Conservation (phyloP, 1,140 invertebrate species). For the Pseudomyrmex concolor region DNA sequence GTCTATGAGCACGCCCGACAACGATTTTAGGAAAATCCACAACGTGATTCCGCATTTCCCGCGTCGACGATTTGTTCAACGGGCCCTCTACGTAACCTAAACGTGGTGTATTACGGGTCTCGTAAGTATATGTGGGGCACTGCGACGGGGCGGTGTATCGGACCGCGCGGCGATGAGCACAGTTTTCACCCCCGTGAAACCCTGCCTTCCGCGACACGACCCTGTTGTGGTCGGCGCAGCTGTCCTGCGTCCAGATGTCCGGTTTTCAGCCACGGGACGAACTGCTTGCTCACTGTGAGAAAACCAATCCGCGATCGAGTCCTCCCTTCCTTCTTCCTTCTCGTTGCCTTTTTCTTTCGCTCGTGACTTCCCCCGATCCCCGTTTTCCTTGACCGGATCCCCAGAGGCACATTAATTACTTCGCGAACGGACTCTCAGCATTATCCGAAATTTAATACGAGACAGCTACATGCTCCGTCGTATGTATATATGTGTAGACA, state of each 20-base stretch:
- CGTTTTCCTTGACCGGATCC: conserved; percentile 64
- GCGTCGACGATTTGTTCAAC: conserved; percentile 46
- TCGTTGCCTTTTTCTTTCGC: conserved; percentile 68
- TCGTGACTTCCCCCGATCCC: conserved; percentile 42
- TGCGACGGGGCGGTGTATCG: conserved; percentile 39
- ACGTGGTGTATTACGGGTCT: not conserved
- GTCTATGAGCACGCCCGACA: conserved; percentile 22
- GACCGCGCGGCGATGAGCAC: conserved; percentile 9
- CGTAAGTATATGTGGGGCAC: conserved; percentile 12
- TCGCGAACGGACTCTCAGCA: conserved; percentile 71
- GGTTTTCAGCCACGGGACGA: conserved; percentile 71
- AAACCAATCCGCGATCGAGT: conserved; percentile 75
- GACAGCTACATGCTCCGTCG: conserved; percentile 55
- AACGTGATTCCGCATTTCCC: conserved; percentile 41
- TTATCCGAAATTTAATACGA: conserved; percentile 80
- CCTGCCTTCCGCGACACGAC: conserved; percentile 57
- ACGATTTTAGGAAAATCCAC: conserved; percentile 37
- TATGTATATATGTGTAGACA: not conserved
- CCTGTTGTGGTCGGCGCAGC: conserved; percentile 72
- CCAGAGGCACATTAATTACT: conserved; percentile 80
- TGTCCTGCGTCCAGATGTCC: conserved; percentile 82
- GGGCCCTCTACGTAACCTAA: conserved; percentile 10
- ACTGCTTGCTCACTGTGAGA: conserved; percentile 76
- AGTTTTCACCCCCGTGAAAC: conserved; percentile 56
- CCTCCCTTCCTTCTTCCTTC: conserved; percentile 63